Conservation (phyloP, 2,797 vertebrate genomes). For the Erpetoichthys calabaricus region DNA sequence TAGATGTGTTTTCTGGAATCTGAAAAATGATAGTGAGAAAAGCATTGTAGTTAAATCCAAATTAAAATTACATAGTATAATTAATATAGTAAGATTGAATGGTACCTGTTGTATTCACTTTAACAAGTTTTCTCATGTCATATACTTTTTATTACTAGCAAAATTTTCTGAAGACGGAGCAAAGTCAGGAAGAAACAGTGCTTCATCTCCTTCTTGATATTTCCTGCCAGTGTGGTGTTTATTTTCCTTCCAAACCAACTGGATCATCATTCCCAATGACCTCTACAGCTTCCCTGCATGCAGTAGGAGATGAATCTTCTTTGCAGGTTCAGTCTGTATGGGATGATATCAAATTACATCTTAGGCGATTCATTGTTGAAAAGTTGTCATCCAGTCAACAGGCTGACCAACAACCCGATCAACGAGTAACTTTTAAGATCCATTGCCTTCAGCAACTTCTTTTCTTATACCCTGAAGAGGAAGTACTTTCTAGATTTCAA, state of each 20-base stretch:
- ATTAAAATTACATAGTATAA: no score
- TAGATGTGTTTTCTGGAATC: no score
- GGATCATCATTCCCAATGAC: slow-evolving; percentile 34
- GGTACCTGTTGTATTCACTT: no score
- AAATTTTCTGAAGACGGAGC: slow-evolving; percentile 62
- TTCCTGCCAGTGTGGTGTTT: slow-evolving; percentile 61
- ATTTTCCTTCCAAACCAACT: slow-evolving; percentile 49
- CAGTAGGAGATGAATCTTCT: slow-evolving; percentile 58
- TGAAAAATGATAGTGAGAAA: no score
- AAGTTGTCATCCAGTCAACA: slow-evolving; percentile 44
- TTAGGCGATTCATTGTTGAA: slow-evolving; percentile 67
- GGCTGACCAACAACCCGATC: slow-evolving; percentile 25
- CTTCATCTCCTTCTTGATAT: slow-evolving; percentile 73
- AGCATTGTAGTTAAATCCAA: no score
- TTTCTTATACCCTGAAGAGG: slow-evolving; percentile 73
- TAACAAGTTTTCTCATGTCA: not conserved
- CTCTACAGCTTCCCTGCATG: slow-evolving; percentile 50
- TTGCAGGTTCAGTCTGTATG: slow-evolving; percentile 66
- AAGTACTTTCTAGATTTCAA: slow-evolving; percentile 70
- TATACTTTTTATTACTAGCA: slow-evolving; percentile 41
- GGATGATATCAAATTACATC: slow-evolving; percentile 68
- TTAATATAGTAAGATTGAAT: no score
- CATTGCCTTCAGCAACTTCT: slow-evolving; percentile 63
- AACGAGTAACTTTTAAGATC: slow-evolving; percentile 44
- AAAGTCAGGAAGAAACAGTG: slow-evolving; percentile 62